Percentiles rank a stretch among this genome's conserved stretches.
Evolutionary conservation across 2,888 invertebrate genomes (phyloP).

Genomic region (Eugnorisma glareosa): DNA sequence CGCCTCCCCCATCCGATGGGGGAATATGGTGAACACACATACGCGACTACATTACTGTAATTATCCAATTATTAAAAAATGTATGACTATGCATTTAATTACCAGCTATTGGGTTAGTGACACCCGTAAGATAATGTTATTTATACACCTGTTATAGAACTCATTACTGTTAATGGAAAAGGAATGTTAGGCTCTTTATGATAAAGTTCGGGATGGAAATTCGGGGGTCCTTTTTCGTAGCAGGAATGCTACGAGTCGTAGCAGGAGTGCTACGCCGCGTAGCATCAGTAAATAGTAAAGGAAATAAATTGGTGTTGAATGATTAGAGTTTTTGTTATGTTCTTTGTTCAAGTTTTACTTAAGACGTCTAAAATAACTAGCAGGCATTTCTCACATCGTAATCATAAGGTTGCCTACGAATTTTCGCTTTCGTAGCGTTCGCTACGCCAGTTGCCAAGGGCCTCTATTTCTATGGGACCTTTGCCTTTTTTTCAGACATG

Average conservation of each 20-base stretch:
- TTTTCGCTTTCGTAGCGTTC: conserved; percentile 5
- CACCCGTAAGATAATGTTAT: conserved; percentile 56
- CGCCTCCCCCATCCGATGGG: conserved; percentile 73
- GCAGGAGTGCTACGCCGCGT: conserved; percentile 39
- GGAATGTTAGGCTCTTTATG: conserved; percentile 36
- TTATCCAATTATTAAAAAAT: conserved; percentile 86
- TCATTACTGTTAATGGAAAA: conserved; percentile 50
- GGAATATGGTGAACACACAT: conserved; percentile 83
- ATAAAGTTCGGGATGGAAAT: conserved; percentile 36
- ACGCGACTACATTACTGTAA: conserved; percentile 88
- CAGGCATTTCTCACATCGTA: background rate
- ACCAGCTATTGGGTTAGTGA: conserved; percentile 62
- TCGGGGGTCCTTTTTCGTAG: conserved; percentile 41
- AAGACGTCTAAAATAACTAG: background rate
- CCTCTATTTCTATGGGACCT: background rate
- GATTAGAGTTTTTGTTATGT: conserved; percentile 5
- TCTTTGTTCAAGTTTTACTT: background rate
- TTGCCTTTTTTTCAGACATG: background rate
- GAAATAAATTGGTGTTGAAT: conserved; percentile 21
- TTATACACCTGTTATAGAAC: conserved; percentile 45
- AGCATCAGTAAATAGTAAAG: conserved; percentile 19
- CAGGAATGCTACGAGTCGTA: conserved; percentile 37
- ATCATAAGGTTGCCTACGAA: conserved; percentile 7
- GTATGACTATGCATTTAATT: conserved; percentile 73
- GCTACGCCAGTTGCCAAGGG: conserved; percentile 14